Evolutionary conservation across 2,888 invertebrate species (phyloP), one percentile per base, ranked within the genome.

Genomic region (Campaea margaritaria): DNA sequence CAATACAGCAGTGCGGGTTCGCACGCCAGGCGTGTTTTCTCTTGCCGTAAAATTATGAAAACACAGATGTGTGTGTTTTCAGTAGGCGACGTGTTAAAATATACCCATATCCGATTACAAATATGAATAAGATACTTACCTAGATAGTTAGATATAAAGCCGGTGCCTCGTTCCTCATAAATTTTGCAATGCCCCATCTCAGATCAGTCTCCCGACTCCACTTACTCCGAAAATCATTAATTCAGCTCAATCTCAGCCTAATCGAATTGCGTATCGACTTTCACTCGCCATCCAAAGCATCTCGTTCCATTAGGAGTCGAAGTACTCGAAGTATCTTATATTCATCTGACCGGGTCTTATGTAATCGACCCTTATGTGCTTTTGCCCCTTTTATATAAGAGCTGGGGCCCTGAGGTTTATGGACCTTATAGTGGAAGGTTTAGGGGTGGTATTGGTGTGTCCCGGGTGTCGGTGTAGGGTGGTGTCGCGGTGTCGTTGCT

Each of bases 301-400:
- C 90, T 88, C 89, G 89, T 91, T 91, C 91, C 91, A 91, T 91
- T 91, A 91, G 58, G 60, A 54, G 89, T 83, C 86, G 81, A 87
- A 90, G 88, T 91, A 91, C 89, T 83, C 86, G 81, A 87, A 90
- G 88, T 91, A 91, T 90, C 91, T 89, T 91, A 91, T 92, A 91
- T 92, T 91, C 91, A 91, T 87, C 91, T 91, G 91, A 91, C 91
- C 91, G 91, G 88, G 87, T 88, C 90, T 89, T 91, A 91, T 91
- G 82, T 91, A 89, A 78, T 79, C 83, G 86, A 82, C 85, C 87
- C 85, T 85, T 90, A 88, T 88, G 83, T 89, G 85, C 78, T 69
- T 70, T 71, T 51, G 60, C 68, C 65, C 71, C 68, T 52, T 31
- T 62, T 63, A 41, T 42, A 47, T 53, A 45, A 21, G 49, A 50